Percentiles rank a stretch among this genome's conserved stretches.
Evolutionary conservation across 2,888 invertebrate genomes (phyloP).

Genomic region (Ecliptopera silaceata): DNA sequence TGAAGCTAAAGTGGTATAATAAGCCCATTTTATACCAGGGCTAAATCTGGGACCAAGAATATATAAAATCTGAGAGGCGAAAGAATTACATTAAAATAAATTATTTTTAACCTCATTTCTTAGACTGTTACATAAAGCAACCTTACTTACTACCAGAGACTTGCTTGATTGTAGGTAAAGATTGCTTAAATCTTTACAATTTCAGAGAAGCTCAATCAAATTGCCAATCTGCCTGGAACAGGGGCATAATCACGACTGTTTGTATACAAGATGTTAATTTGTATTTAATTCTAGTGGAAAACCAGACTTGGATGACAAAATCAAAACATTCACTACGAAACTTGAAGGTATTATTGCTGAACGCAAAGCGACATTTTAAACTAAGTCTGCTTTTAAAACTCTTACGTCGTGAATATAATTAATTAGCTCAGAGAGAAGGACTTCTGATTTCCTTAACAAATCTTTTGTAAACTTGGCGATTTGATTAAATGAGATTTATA

Average conservation of each 20-base stretch:
- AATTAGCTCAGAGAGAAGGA: background rate
- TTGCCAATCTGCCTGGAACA: no score
- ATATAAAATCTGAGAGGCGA: no score
- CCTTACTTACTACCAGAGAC: no score
- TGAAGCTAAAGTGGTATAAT: no score
- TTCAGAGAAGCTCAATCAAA: no score
- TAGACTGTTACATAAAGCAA: no score
- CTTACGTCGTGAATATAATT: background rate
- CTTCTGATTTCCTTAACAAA: slow-evolving; percentile 5
- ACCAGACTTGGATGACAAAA: slow-evolving; percentile 46
- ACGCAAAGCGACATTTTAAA: slow-evolving; percentile 19
- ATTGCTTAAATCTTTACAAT: no score
- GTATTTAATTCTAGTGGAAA: slow-evolving; percentile 49
- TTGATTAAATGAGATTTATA: slow-evolving; percentile 22
- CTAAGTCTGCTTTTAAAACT: background rate
- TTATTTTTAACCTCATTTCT: no score
- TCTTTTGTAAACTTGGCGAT: slow-evolving; percentile 14
- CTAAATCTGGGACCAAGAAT: no score
- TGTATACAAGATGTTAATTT: background rate
- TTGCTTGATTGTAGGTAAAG: no score
- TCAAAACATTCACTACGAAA: slow-evolving; percentile 43
- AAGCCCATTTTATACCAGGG: no score
- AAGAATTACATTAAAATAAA: no score
- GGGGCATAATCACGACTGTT: background rate
- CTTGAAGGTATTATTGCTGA: slow-evolving; percentile 44